Evolutionary conservation across 2,113 vertebrate species (phyloP).

Genomic region (Burhinus bistriatus): DNA sequence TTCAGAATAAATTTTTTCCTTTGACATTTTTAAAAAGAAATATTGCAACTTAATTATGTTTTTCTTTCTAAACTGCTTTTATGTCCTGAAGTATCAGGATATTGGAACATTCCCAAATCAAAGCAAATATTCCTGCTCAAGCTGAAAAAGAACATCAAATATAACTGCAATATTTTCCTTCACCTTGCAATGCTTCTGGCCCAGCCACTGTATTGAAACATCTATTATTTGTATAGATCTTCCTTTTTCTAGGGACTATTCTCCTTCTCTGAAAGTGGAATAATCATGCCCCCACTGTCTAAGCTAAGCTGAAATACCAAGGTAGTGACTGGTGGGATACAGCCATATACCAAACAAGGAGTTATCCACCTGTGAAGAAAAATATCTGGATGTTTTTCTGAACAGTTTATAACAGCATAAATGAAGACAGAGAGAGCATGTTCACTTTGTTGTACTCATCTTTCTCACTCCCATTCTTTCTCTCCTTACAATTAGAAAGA

Average conservation of each 20-base stretch:
- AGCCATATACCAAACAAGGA: neutral
- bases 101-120: neutral
- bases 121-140: neutral
- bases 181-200: neutral
- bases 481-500: neutral
- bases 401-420: neutral
- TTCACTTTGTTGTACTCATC: neutral
- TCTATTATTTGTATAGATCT: neutral
- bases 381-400: neutral
- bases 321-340: neutral
- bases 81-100: neutral
- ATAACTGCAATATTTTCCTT: neutral
- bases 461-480: neutral
- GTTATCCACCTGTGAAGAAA: neutral
- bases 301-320: neutral
- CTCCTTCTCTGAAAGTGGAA: neutral
- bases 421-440: neutral
- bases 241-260: neutral
- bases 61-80: neutral
- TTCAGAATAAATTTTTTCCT: neutral
- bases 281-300: neutral
- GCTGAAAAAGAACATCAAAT: neutral
- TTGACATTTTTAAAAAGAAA: neutral
- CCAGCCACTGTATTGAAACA: neutral
- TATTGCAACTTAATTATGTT: neutral